Base-by-base conservation (phyloP, 2,888 invertebrate species). In the Lampropteryx suffumata region DNA sequence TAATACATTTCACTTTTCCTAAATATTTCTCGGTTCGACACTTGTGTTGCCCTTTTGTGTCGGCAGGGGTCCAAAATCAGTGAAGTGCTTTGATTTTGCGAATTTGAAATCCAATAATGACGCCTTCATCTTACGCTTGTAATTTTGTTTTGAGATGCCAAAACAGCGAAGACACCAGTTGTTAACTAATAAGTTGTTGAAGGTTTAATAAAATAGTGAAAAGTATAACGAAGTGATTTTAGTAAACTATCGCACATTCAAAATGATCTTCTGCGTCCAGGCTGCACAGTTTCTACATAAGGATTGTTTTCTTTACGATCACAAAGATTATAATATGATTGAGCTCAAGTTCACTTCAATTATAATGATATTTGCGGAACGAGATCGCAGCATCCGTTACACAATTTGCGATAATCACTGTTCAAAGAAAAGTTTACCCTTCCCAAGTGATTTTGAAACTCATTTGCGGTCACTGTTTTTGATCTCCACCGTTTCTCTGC, bases 381-480 rank as follows among this genome's bases (percentile, higher is more conserved):
- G 65, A 61, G 65, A 62, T 65, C 57, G 62, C 63, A 65, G 65
- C 69, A 73, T 73, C 80, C 84, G 82, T 83, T 84, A 82, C 64
- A 78, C 84, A 88, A 86, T 84, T 84, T 83, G 73, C 69, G 57
- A 76, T 82, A 84, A 87, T 84, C 76, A 81, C 73, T 79, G 70
- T 74, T 73, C 76, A 81, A 83, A 84, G 82, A 83, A 82, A 82
- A 70, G 70, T 70, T 69, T 65, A 73, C 76, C 73, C 68, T 70
- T 68, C 72, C 59, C 60, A 73, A 76, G 74, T 75, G 76, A 79
- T 76, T 80, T 73, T 64, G 69, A 80, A 79, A 76, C 81, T 81
- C 80, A 82, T 87, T 87, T 85, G 86, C 76, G 86, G 88, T 84
- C 64, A 71, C 71, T 67, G 77, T 80, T 84, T 79, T 82, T 83